A percentile compares a stretch with the other conserved stretches of the same genome.
phyloP scores from a whole-genome alignment of 1,140 invertebrate species.

The Achroia grisella region DNA sequence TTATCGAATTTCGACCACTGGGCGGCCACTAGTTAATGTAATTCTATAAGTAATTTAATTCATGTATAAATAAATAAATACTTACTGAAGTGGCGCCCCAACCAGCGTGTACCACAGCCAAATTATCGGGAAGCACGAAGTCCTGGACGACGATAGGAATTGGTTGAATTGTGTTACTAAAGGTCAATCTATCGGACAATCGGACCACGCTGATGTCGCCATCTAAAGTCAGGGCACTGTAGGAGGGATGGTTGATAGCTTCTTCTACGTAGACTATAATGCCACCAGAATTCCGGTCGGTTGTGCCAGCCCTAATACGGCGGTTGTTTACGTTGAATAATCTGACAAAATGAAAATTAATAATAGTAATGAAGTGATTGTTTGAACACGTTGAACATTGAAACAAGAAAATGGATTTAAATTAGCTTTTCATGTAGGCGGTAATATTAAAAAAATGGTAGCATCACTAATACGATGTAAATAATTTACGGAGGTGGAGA shows the following conservation, averaged over 20 bases:
- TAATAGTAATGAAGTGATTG: not conserved
- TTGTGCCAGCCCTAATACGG: conserved; percentile 11
- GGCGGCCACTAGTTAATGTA: not conserved
- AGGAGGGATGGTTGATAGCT: conserved; percentile 4
- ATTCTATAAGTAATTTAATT: too few relatives aligned
- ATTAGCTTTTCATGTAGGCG: too few relatives aligned
- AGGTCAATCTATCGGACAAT: not conserved
- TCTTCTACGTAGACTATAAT: not conserved
- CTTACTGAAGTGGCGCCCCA: conserved; percentile 21
- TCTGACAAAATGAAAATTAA: not conserved
- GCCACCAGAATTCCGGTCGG: conserved; percentile 6
- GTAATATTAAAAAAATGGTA: too few relatives aligned
- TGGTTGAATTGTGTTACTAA: conserved; percentile 3
- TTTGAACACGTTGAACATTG: not conserved
- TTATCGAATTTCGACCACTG: too few relatives aligned
- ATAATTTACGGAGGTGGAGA: too few relatives aligned
- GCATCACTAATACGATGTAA: too few relatives aligned
- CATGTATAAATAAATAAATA: not conserved
- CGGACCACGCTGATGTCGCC: conserved; percentile 3
- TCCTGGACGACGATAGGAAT: conserved; percentile 9
- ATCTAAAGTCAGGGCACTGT: not conserved
- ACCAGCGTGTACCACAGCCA: conserved; percentile 20
- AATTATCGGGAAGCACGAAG: conserved; percentile 10
- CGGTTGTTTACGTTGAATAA: conserved; percentile 1
- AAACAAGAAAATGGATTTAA: too few relatives aligned